A percentile compares a stretch with the other conserved stretches of the same genome.
Conservation (phyloP, 1,140 invertebrate genomes). For the Tetramorium simillimum region DNA sequence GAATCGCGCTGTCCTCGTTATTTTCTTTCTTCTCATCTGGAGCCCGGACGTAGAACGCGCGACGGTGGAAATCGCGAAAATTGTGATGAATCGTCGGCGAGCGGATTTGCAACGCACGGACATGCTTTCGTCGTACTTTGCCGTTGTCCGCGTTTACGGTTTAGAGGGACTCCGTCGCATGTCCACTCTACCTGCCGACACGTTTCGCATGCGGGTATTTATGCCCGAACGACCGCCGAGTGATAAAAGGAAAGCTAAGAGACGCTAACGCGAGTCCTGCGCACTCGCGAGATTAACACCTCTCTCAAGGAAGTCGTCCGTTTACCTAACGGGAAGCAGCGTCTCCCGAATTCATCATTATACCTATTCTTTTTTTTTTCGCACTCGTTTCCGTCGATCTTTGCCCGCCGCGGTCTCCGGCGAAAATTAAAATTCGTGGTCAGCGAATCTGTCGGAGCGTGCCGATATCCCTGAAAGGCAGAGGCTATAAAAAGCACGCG, state of each 20-base stretch:
- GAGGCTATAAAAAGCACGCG: not conserved
- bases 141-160: not conserved
- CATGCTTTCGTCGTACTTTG: not conserved
- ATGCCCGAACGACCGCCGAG: slow-evolving; percentile 19
- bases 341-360: not conserved
- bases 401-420: not conserved
- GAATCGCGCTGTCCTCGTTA: not conserved
- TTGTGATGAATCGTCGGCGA: not conserved
- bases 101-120: not conserved
- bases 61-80: not conserved
- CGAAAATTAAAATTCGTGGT: slow-evolving; percentile 14
- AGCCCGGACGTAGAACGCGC: not conserved
- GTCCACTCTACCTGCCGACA: slow-evolving; percentile 7
- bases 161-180: not conserved
- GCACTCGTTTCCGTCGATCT: not conserved
- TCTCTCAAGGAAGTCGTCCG: not conserved
- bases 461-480: not conserved
- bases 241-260: slow-evolving; percentile 56
- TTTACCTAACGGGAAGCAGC: slow-evolving; percentile 21
- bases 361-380: not conserved
- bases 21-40: slow-evolving; percentile 6
- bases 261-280: not conserved
- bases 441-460: too few species aligned
- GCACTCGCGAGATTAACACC: slow-evolving; percentile 33
- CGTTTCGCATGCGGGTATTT: slow-evolving; percentile 59